Evolutionary conservation across 1,140 invertebrate genomes (phyloP).

Genomic region (Drepana arcuata): DNA sequence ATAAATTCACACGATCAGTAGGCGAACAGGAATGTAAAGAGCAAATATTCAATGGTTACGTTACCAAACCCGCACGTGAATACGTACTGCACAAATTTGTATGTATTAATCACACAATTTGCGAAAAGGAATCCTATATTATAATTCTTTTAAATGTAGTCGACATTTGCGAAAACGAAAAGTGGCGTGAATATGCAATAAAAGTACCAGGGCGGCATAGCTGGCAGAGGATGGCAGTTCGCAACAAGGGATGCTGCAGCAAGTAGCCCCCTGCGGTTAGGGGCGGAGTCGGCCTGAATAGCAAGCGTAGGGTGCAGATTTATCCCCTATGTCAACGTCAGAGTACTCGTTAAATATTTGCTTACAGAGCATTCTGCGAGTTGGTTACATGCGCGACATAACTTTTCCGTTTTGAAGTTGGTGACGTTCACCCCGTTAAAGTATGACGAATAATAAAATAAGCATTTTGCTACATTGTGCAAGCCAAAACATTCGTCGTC

Average conservation of each 20-base stretch:
- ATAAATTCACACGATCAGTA: slow-evolving; percentile 8
- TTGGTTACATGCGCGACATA: neutral
- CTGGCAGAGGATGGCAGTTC: slow-evolving; percentile 28
- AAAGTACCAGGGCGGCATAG: slow-evolving; percentile 50
- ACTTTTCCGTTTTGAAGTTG: neutral
- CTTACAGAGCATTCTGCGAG: slow-evolving; percentile 2
- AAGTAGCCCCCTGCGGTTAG: slow-evolving; percentile 32
- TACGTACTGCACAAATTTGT: neutral
- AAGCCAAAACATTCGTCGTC: too few relatives aligned
- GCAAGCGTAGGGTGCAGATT: slow-evolving; percentile 19
- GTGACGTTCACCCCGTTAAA: too few relatives aligned
- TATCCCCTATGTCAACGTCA: slow-evolving; percentile 12
- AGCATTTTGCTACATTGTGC: too few relatives aligned
- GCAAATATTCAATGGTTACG: neutral
- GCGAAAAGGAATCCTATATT: neutral
- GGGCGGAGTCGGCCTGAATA: slow-evolving; percentile 17
- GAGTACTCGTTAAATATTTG: slow-evolving; percentile 14
- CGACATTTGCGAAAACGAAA: slow-evolving; percentile 30
- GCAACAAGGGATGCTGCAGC: slow-evolving; percentile 44
- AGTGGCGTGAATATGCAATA: slow-evolving; percentile 54
- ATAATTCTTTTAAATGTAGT: neutral
- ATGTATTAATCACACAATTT: neutral
- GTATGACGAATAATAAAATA: too few relatives aligned
- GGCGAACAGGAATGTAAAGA: slow-evolving; percentile 4
- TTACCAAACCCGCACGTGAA: neutral